phyloP scores from a whole-genome alignment of 1,140 invertebrate genomes.

The Lethrus apterus region DNA sequence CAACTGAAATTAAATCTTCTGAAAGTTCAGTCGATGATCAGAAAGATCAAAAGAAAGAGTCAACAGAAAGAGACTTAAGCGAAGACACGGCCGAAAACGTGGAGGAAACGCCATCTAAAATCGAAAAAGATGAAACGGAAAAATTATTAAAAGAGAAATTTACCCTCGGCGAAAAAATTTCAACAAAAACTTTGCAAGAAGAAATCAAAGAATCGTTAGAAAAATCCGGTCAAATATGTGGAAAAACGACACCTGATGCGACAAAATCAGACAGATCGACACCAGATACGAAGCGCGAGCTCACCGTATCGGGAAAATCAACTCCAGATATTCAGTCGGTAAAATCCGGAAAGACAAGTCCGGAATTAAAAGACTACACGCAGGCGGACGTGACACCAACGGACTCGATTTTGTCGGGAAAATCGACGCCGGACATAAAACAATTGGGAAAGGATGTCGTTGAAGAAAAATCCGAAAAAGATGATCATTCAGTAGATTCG shows the following conservation, averaged over 20 bases:
- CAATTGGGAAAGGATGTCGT: neutral
- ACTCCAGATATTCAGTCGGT: constrained; percentile 21
- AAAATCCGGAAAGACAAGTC: constrained; percentile 22
- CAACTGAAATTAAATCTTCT: constrained; percentile 9
- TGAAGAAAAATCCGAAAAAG: neutral
- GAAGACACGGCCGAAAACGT: constrained; percentile 9
- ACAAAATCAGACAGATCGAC: constrained; percentile 14
- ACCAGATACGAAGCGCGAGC: constrained; percentile 2
- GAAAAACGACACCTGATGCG: too few relatives aligned
- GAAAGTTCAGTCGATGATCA: neutral
- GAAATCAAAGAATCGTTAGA: constrained; percentile 9
- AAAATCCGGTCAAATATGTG: neutral
- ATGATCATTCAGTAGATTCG: neutral
- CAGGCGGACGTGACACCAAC: too few relatives aligned
- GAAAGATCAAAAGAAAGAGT: constrained; percentile 11
- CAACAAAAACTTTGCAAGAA: constrained; percentile 8
- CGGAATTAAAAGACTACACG: neutral
- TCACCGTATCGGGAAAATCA: constrained; percentile 25
- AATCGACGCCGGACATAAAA: constrained; percentile 43
- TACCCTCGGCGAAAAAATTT: too few relatives aligned
- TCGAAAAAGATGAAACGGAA: constrained; percentile 1
- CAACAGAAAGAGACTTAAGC: neutral
- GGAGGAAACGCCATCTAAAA: constrained; percentile 3
- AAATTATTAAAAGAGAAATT: constrained; percentile 16
- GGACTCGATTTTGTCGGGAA: constrained; percentile 36